phyloP scores from a whole-genome alignment of 2,797 vertebrate species.

The Tauraco hartlaubi region DNA sequence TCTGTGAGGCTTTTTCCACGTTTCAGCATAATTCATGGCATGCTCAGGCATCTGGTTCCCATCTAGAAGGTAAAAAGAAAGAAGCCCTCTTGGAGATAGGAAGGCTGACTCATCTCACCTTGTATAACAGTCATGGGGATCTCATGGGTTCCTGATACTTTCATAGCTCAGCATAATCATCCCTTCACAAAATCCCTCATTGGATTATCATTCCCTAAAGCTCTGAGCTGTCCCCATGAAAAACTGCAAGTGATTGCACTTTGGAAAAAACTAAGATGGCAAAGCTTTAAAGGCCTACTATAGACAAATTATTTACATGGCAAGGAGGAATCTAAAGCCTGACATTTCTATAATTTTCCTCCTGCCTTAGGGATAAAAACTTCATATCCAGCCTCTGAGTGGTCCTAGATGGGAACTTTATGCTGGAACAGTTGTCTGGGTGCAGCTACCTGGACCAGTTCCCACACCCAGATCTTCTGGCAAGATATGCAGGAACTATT shows the following conservation, averaged over 20 bases:
- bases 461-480: neutral
- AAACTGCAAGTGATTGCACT: neutral
- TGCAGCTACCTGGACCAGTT: neutral
- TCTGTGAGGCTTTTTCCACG: neutral
- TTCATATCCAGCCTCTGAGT: neutral
- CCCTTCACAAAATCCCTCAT: neutral
- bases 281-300: neutral
- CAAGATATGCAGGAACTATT: constrained; percentile 7
- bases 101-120: constrained; percentile 8
- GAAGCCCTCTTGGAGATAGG: neutral
- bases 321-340: neutral
- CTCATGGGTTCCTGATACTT: neutral
- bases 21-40: constrained; percentile 31
- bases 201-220: neutral
- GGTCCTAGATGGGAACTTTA: neutral
- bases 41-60: neutral
- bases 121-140: neutral
- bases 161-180: neutral
- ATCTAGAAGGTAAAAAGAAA: neutral
- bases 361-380: neutral
- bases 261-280: neutral
- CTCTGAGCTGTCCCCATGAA: neutral
- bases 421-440: neutral
- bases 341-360: neutral
- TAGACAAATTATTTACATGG: neutral